Evolutionary conservation across 2,888 invertebrate species (phyloP).

Genomic region (Cyaniris semiargus): DNA sequence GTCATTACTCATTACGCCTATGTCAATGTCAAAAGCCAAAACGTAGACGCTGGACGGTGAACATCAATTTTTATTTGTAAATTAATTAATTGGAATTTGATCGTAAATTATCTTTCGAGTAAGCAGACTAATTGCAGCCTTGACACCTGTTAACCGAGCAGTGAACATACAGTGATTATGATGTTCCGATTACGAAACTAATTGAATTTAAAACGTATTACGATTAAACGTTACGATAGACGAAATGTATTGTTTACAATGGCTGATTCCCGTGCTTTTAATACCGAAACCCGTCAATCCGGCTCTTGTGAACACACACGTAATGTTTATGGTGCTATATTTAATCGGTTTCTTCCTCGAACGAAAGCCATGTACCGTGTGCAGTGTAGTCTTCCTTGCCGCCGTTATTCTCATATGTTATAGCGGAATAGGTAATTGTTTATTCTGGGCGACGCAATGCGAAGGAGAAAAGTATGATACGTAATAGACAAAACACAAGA

Average conservation of each 20-base stretch:
- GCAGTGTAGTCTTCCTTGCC: conserved; percentile 95
- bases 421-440: conserved; percentile 96
- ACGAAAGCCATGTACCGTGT: conserved; percentile 97
- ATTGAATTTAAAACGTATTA: conserved; percentile 38
- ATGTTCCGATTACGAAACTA: conserved; percentile 59
- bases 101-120: neutral
- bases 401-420: conserved; percentile 97
- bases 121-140: conserved; percentile 32
- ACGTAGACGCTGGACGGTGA: neutral
- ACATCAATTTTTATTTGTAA: conserved; percentile 9
- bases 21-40: neutral
- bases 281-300: conserved; percentile 99
- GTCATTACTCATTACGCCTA: neutral
- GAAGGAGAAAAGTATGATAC: conserved; percentile 83
- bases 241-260: conserved; percentile 97
- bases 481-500: conserved; percentile 53
- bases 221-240: conserved; percentile 32
- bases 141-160: conserved; percentile 42
- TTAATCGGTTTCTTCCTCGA: conserved; percentile 98
- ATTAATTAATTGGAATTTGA: conserved; percentile 1
- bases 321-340: conserved; percentile 98
- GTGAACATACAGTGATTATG: conserved; percentile 52
- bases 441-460: conserved; percentile 93
- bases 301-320: conserved; percentile 96
- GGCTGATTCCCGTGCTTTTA: conserved; percentile 96